Percentiles rank a stretch among this genome's conserved stretches.
Conservation (phyloP, 2,888 invertebrate species). For the Tridacna gigas region DNA sequence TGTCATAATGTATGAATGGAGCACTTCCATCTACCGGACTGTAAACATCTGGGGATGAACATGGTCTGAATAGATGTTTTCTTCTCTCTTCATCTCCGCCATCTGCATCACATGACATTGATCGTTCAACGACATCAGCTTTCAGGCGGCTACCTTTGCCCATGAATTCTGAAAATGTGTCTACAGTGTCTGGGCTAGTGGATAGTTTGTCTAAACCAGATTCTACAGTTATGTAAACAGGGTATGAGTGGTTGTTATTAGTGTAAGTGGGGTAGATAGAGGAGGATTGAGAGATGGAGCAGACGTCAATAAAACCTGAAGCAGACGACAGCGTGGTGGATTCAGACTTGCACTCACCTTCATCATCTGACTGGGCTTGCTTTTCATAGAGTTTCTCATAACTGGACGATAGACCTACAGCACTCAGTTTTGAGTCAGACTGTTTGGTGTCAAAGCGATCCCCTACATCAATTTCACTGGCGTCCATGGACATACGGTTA, state of each 20-base stretch:
- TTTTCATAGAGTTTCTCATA: conserved; percentile 80
- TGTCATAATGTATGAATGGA: conserved; percentile 34
- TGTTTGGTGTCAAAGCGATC: conserved; percentile 80
- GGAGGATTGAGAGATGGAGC: conserved; percentile 41
- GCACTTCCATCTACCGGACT: conserved; percentile 44
- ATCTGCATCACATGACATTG: conserved; percentile 65
- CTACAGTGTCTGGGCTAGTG: conserved; percentile 36
- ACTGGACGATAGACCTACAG: conserved; percentile 75
- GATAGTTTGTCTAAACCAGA: conserved; percentile 77
- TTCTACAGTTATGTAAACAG: conserved; percentile 79
- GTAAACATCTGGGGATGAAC: conserved; percentile 69
- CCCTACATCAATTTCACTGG: conserved; percentile 79
- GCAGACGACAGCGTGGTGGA: conserved; percentile 61
- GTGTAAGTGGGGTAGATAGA: conserved; percentile 42
- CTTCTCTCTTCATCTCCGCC: conserved; percentile 12
- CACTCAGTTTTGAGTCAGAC: conserved; percentile 71
- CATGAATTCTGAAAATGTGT: conserved; percentile 39
- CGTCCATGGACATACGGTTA: conserved; percentile 71
- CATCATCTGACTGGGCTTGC: conserved; percentile 50
- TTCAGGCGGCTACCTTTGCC: conserved; percentile 43
- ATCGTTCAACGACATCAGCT: conserved; percentile 59
- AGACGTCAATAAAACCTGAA: conserved; percentile 58
- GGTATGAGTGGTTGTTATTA: conserved; percentile 62
- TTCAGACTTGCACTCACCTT: conserved; percentile 67
- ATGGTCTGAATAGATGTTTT: conserved; percentile 52